Conservation (phyloP, 35 echinoderm and acorn worm species). For the Amphiura filiformis region DNA sequence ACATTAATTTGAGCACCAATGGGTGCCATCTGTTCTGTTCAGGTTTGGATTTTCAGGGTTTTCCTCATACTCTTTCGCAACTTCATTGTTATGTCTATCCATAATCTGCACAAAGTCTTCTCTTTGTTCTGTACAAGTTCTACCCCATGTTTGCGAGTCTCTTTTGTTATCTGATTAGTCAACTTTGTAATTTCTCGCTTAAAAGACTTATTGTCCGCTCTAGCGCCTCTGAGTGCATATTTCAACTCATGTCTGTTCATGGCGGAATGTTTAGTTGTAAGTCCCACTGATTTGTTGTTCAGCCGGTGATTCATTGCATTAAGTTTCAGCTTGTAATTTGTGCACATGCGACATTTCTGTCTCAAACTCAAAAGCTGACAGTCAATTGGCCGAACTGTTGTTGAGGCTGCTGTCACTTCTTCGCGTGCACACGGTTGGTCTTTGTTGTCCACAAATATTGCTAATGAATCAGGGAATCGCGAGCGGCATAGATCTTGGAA, state of each 20-base stretch:
- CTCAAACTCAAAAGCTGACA: neutral
- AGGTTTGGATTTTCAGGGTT: neutral
- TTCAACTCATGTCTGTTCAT: neutral
- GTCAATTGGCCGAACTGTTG: neutral
- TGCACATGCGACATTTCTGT: neutral
- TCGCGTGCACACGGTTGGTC: neutral
- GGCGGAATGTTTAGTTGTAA: neutral
- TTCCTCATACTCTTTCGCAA: neutral
- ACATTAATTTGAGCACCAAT: neutral
- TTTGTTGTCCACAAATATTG: neutral
- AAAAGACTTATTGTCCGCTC: neutral
- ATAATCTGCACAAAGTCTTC: neutral
- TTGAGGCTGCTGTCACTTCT: neutral
- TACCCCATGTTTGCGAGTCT: neutral
- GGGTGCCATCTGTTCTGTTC: constrained; percentile 5
- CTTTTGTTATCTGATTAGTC: neutral
- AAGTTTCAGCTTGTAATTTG: neutral
- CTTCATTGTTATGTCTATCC: neutral
- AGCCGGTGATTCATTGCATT: neutral
- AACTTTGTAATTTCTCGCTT: neutral
- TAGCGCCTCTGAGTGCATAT: neutral
- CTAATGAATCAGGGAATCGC: neutral
- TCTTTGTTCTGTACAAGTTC: neutral
- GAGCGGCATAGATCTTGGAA: neutral
- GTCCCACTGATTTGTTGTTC: neutral